Conservation (phyloP, 2,797 vertebrate species). For the Manis javanica region DNA sequence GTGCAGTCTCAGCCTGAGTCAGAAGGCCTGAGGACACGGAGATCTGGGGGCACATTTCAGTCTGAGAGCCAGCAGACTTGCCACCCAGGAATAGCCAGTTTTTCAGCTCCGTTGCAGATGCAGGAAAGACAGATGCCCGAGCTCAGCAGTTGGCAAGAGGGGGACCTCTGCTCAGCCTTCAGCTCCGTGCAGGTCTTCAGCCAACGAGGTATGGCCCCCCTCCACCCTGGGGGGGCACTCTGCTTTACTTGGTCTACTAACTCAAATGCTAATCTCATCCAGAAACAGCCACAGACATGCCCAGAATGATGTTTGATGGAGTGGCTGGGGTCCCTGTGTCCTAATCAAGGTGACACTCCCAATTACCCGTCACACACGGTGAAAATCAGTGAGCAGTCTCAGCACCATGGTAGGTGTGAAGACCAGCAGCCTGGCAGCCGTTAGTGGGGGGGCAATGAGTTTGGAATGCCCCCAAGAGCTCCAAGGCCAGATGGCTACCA, state of each 20-base stretch:
- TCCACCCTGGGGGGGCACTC: accelerated
- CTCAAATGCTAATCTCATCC: accelerated
- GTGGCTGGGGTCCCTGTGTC: accelerated
- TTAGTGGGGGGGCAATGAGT: accelerated
- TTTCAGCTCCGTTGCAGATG: accelerated
- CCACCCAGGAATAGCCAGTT: accelerated
- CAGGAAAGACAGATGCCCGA: accelerated
- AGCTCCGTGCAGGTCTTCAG: background rate
- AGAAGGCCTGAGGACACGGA: no score
- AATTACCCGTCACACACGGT: accelerated
- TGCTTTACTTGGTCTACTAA: accelerated
- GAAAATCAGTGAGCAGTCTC: background rate
- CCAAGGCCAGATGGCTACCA: background rate
- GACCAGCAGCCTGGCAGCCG: accelerated
- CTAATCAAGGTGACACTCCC: accelerated
- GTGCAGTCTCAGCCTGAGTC: accelerated
- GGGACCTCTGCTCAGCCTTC: accelerated
- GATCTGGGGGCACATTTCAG: accelerated
- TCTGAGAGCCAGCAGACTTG: no score
- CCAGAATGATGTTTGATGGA: accelerated
- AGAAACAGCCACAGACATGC: accelerated
- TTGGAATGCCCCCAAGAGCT: no score
- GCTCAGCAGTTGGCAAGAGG: no score
- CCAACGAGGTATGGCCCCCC: background rate
- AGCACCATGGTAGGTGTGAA: no score